Percentiles rank a stretch among this genome's conserved stretches.
Evolutionary conservation across 2,888 invertebrate species (phyloP).

Genomic region (Agrochola litura): DNA sequence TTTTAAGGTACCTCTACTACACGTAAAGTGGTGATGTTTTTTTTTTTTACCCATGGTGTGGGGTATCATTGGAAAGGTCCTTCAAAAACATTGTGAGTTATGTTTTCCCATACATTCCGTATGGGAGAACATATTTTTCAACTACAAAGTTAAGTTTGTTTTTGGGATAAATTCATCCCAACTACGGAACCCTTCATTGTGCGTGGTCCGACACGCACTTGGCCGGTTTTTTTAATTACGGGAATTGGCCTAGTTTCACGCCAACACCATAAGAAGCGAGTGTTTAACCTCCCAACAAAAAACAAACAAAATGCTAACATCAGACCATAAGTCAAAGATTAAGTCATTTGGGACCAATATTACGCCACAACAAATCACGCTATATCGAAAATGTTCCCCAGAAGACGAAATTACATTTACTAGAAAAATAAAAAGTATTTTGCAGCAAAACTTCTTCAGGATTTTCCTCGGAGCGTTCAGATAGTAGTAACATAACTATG

Average conservation of each 20-base stretch:
- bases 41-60: too few relatives aligned
- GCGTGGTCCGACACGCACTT: too few relatives aligned
- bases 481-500: slow-evolving; percentile 62
- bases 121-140: too few relatives aligned
- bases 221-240: background rate
- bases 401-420: slow-evolving; percentile 30
- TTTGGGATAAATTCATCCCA: too few relatives aligned
- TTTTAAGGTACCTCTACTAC: too few relatives aligned
- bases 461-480: slow-evolving; percentile 51
- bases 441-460: slow-evolving; percentile 47
- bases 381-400: slow-evolving; percentile 22
- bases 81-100: too few relatives aligned
- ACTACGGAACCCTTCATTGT: too few relatives aligned
- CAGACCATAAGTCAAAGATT: slow-evolving; percentile 15
- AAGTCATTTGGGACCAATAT: slow-evolving; percentile 26
- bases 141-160: too few relatives aligned
- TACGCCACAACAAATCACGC: slow-evolving; percentile 21
- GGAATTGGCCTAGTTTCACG: background rate
- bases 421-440: slow-evolving; percentile 32
- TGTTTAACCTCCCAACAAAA: background rate
- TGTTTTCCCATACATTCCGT: too few relatives aligned
- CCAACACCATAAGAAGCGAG: background rate
- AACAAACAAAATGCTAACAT: slow-evolving; percentile 12
- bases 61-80: too few relatives aligned
- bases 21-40: too few relatives aligned